These are phyloP conservation scores for Deilephila elpenor DNA, from an alignment of 2,888 invertebrate genomes.

Conservation along the genomic window DNA sequence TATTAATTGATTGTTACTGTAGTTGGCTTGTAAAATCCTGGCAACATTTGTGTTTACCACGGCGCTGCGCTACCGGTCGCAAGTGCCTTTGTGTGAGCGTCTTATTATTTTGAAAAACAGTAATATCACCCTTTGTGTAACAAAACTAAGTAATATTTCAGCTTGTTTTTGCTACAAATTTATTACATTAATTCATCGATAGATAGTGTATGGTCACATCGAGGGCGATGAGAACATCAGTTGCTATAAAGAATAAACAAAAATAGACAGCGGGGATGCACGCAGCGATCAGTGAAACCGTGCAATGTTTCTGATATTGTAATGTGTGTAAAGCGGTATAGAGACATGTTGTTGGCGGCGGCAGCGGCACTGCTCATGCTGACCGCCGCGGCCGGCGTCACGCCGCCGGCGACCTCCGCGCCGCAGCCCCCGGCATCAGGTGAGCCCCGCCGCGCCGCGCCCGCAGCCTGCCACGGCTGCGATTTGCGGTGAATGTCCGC, in stretches of 20 bases:
- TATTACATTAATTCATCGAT: neutral
- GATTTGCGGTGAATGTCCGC: constrained; percentile 6
- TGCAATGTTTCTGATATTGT: constrained; percentile 26
- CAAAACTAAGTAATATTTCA: neutral
- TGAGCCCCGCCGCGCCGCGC: neutral
- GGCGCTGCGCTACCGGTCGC: constrained; percentile 13
- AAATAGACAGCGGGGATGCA: constrained; percentile 11
- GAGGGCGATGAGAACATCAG: neutral
- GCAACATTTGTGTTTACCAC: constrained; percentile 18
- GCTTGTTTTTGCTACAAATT: neutral
- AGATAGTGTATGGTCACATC: neutral
- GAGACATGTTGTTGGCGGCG: constrained; percentile 37
- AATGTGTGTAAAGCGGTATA: constrained; percentile 34
- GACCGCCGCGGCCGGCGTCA: neutral
- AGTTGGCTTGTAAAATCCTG: neutral
- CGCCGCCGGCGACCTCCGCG: neutral
- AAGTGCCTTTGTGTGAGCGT: constrained; percentile 22
- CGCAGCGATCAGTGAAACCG: constrained; percentile 24
- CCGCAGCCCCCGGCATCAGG: constrained; percentile 1
- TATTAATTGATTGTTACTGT: neutral
- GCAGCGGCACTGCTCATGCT: constrained; percentile 36
- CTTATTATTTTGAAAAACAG: neutral
- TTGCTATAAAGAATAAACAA: neutral
- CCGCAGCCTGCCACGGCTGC: neutral
- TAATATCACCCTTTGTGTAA: neutral